Evolutionary conservation across 2,113 vertebrate genomes (phyloP).

Genomic region (Phyllostomus discolor): DNA sequence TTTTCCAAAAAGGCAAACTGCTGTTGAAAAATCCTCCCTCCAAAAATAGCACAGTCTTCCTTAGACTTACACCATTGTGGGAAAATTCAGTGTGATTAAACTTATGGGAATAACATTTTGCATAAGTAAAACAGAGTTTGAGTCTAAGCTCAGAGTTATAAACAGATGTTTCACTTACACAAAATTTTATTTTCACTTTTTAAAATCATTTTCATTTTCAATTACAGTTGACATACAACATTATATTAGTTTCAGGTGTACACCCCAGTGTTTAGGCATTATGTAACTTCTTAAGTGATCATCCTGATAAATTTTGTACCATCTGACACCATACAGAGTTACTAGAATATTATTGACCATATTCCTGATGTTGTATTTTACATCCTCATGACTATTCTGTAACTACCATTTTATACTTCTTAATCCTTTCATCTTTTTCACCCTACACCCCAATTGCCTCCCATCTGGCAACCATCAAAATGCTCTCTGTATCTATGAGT

Average conservation of each 20-base stretch:
- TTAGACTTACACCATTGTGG: background rate
- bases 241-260: background rate
- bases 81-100: background rate
- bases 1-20: background rate
- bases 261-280: background rate
- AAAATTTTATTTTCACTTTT: background rate
- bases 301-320: background rate
- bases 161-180: background rate
- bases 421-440: background rate
- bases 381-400: background rate
- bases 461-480: background rate
- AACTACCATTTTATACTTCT: background rate
- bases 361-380: background rate
- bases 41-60: background rate
- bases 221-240: background rate
- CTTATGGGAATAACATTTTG: background rate
- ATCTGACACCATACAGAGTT: background rate
- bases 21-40: background rate
- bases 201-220: background rate
- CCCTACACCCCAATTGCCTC: background rate
- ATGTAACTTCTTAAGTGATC: background rate
- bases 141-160: background rate
- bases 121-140: background rate
- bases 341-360: background rate
- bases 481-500: background rate